Evolutionary conservation across 1,140 invertebrate species (phyloP).

Genomic region (Drosophila funebris): DNA sequence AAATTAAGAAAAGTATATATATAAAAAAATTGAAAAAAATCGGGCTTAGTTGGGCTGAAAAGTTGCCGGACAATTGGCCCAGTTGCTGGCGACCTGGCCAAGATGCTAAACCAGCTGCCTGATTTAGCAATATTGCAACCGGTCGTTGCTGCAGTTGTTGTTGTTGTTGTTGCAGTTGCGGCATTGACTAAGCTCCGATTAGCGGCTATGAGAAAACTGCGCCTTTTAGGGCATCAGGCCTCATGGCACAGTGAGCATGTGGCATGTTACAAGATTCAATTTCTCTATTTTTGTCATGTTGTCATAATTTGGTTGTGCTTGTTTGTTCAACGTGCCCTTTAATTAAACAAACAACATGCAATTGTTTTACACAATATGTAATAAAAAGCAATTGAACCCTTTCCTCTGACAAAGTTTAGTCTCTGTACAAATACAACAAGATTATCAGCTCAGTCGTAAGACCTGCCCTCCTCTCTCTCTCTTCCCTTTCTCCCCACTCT

Average conservation of each 20-base stretch:
- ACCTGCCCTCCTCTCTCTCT: neutral
- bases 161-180: slow-evolving; percentile 41
- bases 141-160: slow-evolving; percentile 43
- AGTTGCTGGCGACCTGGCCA: slow-evolving; percentile 33
- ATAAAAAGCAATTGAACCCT: neutral
- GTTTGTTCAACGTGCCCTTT: too few relatives aligned
- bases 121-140: slow-evolving; percentile 59
- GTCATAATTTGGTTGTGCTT: slow-evolving; percentile 21
- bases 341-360: slow-evolving; percentile 53
- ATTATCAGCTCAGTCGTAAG: neutral
- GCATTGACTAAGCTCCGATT: neutral
- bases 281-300: slow-evolving; percentile 19
- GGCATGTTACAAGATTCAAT: slow-evolving; percentile 9
- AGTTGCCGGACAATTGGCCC: slow-evolving; percentile 48
- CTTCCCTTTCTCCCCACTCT: neutral
- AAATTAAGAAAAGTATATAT: slow-evolving; percentile 53
- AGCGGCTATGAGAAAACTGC: neutral
- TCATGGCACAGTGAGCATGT: slow-evolving; percentile 56
- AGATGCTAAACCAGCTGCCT: slow-evolving; percentile 22
- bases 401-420: neutral
- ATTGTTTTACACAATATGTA: slow-evolving; percentile 55
- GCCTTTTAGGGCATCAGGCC: slow-evolving; percentile 42
- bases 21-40: neutral
- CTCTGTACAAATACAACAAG: neutral
- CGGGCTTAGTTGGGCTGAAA: too few relatives aligned